These are phyloP conservation scores for Tiliacea citrago DNA, from an alignment of 2,888 invertebrate species.

Conservation along the genomic window DNA sequence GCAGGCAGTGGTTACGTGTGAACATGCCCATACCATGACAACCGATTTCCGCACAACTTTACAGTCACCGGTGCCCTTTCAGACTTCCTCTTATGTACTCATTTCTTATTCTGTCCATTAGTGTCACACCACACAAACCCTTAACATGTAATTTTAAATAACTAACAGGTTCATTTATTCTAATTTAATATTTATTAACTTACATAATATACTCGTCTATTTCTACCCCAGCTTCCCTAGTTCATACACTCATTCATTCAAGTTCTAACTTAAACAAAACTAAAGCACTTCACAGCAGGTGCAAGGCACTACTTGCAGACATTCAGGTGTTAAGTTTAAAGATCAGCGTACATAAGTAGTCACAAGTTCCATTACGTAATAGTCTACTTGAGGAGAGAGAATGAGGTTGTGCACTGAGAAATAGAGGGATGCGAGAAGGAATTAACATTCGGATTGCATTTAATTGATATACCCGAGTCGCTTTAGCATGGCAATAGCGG, in stretches of 20 bases:
- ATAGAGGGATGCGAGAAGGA: not conserved
- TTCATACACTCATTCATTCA: slow-evolving; percentile 8
- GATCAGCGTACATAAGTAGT: slow-evolving; percentile 30
- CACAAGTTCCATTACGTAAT: slow-evolving; percentile 24
- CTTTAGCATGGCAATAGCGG: too few species aligned
- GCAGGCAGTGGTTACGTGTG: too few species aligned
- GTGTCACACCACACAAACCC: too few species aligned
- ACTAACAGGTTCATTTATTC: not conserved
- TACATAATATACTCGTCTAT: not conserved
- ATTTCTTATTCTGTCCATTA: too few species aligned
- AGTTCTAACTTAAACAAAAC: slow-evolving; percentile 40
- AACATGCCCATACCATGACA: too few species aligned
- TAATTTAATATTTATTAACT: too few species aligned
- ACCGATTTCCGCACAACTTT: too few species aligned
- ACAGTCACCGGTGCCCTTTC: too few species aligned
- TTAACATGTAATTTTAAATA: too few species aligned
- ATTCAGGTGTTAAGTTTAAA: slow-evolving; percentile 47
- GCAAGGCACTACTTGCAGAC: slow-evolving; percentile 31
- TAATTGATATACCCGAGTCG: not conserved
- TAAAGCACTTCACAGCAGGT: slow-evolving; percentile 39
- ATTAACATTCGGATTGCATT: slow-evolving; percentile 1
- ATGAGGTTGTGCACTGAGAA: not conserved
- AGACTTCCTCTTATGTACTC: too few species aligned
- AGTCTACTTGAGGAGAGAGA: slow-evolving; percentile 1
- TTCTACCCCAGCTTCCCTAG: not conserved